A percentile compares a stretch with the other conserved stretches of the same genome.
Evolutionary conservation across 2,113 vertebrate species (phyloP).

Genomic region (Gymnorhina tibicen): DNA sequence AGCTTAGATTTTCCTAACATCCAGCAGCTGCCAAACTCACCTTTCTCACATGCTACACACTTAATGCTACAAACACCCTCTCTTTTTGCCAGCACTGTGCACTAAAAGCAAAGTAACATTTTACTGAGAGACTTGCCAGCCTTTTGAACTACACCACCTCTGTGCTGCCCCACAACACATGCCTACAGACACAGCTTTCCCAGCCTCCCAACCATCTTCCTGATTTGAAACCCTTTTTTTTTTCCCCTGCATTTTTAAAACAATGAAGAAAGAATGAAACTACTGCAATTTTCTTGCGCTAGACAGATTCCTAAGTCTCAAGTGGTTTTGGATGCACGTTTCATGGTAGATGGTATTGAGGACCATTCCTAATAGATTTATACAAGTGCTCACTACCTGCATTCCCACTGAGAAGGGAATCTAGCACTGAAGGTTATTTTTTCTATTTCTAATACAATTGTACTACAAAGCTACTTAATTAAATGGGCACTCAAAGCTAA

Average conservation of each 20-base stretch:
- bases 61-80: neutral
- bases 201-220: neutral
- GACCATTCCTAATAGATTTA: neutral
- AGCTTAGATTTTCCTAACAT: neutral
- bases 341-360: neutral
- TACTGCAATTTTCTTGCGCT: neutral
- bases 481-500: conserved; percentile 30
- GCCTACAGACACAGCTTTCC: neutral
- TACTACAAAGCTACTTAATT: conserved; percentile 8
- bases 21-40: neutral
- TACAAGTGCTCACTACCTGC: neutral
- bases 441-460: neutral
- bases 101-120: neutral
- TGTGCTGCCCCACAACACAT: neutral
- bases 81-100: neutral
- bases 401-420: neutral
- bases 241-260: neutral
- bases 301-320: neutral
- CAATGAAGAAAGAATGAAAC: neutral
- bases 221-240: neutral
- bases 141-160: neutral
- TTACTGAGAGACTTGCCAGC: neutral
- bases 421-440: neutral
- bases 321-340: neutral
- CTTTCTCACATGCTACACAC: neutral